phyloP scores from a whole-genome alignment of 1,140 invertebrate genomes.

The Euschistus heros region DNA sequence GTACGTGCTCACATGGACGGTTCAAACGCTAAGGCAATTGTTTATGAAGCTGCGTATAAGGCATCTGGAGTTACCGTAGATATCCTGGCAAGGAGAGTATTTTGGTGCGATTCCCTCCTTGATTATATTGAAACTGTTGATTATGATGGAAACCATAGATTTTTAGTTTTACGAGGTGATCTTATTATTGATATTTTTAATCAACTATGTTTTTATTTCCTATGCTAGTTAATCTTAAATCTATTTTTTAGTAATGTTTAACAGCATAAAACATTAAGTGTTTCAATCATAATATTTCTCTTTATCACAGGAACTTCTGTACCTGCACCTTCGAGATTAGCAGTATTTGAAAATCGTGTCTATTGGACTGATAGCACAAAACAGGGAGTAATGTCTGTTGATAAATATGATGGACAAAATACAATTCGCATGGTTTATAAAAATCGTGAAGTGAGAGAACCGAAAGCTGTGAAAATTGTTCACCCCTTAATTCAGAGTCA shows the following conservation, averaged over 20 bases:
- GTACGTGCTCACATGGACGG: slow-evolving; percentile 87
- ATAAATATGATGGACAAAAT: slow-evolving; percentile 71
- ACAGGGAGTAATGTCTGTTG: slow-evolving; percentile 83
- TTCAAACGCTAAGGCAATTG: slow-evolving; percentile 64
- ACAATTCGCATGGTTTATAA: slow-evolving; percentile 71
- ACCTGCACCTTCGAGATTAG: slow-evolving; percentile 71
- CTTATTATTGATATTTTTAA: neutral
- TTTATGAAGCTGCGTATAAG: slow-evolving; percentile 82
- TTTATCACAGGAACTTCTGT: slow-evolving; percentile 54
- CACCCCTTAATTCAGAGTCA: slow-evolving; percentile 65
- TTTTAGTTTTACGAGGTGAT: slow-evolving; percentile 57
- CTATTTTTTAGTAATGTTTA: neutral
- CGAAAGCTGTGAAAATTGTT: slow-evolving; percentile 71
- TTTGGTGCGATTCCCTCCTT: slow-evolving; percentile 91
- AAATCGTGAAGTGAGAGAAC: slow-evolving; percentile 65
- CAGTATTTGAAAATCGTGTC: slow-evolving; percentile 81
- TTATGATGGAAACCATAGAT: slow-evolving; percentile 75
- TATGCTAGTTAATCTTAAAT: neutral
- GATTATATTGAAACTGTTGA: slow-evolving; percentile 97
- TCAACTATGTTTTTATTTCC: neutral
- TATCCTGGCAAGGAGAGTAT: slow-evolving; percentile 76
- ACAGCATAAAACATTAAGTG: neutral
- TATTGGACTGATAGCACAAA: slow-evolving; percentile 95
- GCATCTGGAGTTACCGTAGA: slow-evolving; percentile 77
- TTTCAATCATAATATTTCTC: neutral